Evolutionary conservation across 2,113 vertebrate species (phyloP), one percentile per base, ranked within the genome.

Genomic region (Alces alces): DNA sequence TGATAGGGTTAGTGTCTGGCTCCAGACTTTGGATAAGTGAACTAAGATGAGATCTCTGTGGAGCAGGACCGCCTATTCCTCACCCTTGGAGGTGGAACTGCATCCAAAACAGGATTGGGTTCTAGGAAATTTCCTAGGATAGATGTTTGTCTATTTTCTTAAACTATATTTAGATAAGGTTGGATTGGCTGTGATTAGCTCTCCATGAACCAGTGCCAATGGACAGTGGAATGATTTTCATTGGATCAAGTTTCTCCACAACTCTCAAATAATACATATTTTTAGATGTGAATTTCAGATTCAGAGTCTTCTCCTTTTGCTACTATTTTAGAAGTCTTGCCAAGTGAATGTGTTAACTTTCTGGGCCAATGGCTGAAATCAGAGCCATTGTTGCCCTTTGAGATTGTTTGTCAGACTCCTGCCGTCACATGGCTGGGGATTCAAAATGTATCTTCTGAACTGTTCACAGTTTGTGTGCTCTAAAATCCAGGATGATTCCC

Each of bases 281-380:
- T 97, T 97, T 95, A 94, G 89, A 97, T 93, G 78, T 66, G 86
- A 93, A 97, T 97, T 98, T 97, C 76, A 95, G 86, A 96, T 96
- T 95, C 84, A 58, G 64, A 96, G 54, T 86, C 28, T 93, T 97
- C 82, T 91, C 86, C 47, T 90, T 97, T 86, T 82, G 60, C 91
- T 95, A 84, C 14, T 28, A 76, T 91, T 97, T 98, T 39, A 83
- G 94, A 89, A 98, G 16, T 73, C 84, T 93, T 97, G 97, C 97
- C 97, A 97, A 91, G 86, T 97, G 73, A 36, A 97, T 95, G 93
- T 94, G 95, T 96, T 95, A 97, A 89, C 54, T 91, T 95, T 94
- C 93, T 64, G 93, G 84, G 83, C 89, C 78, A 89, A 47, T 66
- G 66, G 78, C 92, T 97, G 97, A 97, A 98, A 98, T 91, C 55